Percentiles rank a stretch among this genome's conserved stretches.
phyloP scores from a whole-genome alignment of 2,113 vertebrate species.

The Barbus barbus region DNA sequence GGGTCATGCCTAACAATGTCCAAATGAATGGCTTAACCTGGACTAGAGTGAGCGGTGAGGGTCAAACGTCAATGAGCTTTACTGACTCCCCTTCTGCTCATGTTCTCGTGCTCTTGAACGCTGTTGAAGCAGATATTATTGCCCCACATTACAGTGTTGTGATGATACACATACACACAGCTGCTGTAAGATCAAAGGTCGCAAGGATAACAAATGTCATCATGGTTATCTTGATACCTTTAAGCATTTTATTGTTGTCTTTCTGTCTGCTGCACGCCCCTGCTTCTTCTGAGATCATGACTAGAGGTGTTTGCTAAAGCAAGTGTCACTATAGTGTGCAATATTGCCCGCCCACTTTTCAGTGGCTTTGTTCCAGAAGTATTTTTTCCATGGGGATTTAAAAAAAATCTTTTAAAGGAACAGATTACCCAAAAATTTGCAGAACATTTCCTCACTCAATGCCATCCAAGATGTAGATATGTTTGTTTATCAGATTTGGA shows the following conservation, averaged over 20 bases:
- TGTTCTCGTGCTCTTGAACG: neutral
- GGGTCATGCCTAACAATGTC: constrained; percentile 1
- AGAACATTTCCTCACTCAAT: too few relatives aligned
- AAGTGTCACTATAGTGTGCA: too few relatives aligned
- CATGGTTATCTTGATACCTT: neutral
- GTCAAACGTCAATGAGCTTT: neutral
- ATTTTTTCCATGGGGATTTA: too few relatives aligned
- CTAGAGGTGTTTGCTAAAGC: too few relatives aligned
- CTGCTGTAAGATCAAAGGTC: constrained; percentile 22
- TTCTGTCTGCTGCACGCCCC: neutral
- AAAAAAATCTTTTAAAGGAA: too few relatives aligned
- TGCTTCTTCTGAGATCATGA: neutral
- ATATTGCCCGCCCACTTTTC: too few relatives aligned
- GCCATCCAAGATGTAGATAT: too few relatives aligned
- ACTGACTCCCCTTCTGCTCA: constrained; percentile 10
- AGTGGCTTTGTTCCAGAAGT: too few relatives aligned
- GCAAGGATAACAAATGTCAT: neutral
- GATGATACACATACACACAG: constrained; percentile 27
- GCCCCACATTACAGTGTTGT: constrained; percentile 27
- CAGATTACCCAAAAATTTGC: too few relatives aligned
- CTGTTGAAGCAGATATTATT: constrained; percentile 7
- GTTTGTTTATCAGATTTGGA: too few relatives aligned
- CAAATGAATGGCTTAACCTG: neutral
- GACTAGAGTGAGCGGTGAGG: neutral
- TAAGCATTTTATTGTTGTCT: neutral